phyloP scores from a whole-genome alignment of 2,888 invertebrate species.

The Didymodactylos carnosus region DNA sequence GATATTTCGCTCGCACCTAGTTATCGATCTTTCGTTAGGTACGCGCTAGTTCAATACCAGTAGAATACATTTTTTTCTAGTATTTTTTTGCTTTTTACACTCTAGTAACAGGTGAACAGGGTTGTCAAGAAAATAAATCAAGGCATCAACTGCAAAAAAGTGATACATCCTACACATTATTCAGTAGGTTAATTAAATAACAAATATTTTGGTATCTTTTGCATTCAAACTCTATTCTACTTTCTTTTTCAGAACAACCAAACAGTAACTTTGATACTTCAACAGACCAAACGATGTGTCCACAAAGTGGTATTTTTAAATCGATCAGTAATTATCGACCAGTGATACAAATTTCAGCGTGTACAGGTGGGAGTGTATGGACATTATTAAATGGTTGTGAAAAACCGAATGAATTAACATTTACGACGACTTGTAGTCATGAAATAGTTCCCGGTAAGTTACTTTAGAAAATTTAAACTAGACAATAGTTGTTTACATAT shows the following conservation, averaged over 20 bases:
- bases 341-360: background rate
- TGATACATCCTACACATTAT: background rate
- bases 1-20: background rate
- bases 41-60: too few species aligned
- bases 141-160: too few species aligned
- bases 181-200: background rate
- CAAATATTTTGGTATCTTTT: background rate
- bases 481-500: too few species aligned
- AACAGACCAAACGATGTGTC: too few species aligned
- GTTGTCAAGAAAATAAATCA: background rate
- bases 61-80: background rate
- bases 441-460: background rate
- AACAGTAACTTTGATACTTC: background rate
- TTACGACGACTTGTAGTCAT: background rate
- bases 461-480: too few species aligned
- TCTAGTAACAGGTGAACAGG: background rate
- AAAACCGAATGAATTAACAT: background rate
- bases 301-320: background rate
- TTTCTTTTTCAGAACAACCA: background rate
- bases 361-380: background rate
- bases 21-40: background rate
- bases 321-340: background rate
- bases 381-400: background rate
- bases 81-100: background rate
- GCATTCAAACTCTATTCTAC: background rate